Evolutionary conservation across 2,888 invertebrate genomes (phyloP), one percentile per base, ranked within the genome.

Genomic region (Tanaodytes sp.): DNA sequence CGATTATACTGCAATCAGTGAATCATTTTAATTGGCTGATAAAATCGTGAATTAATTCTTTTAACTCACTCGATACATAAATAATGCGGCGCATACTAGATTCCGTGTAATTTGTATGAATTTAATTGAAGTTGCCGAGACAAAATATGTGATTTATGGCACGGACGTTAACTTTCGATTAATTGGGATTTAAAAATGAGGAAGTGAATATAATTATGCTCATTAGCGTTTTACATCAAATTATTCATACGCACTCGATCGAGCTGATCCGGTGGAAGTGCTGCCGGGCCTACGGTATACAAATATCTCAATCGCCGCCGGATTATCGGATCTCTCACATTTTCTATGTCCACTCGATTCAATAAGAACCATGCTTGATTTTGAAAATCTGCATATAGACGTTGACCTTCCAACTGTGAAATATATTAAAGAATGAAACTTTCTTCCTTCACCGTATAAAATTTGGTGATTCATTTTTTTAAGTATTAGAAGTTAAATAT

Each of bases 201-300:
- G n/a, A n/a, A n/a, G n/a, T n/a, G n/a, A n/a, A n/a, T n/a, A n/a
- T n/a, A n/a, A n/a, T n/a, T n/a, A n/a, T n/a, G n/a, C n/a, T n/a
- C n/a, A 23, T 23, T 23, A 23, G n/a, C 11, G 19, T 19, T 18
- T 16, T 16, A 39, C 11, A 2, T 39, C 9, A 18, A 15, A 23
- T 23, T 23, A 23, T 23, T 23, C n/a, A 16, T 18, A 83, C 88
- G 88, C 85, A 95, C 94, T 80, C 94, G 89, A 76, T 94, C 94
- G 6, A 94, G 86, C 79, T 93, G 92, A 79, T 94, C 94, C 8
- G 93, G 91, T 0, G 94, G 91, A 48, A 96, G 84, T 0, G 94
- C 94, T 36, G 94, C 91, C 2, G 94, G 93, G 9, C 96, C 96
- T 14, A 94, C 92, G 67, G 92, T 91, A 5, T 93, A 91, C 27